Percentiles rank a stretch among this genome's conserved stretches.
Conservation (phyloP, 2,888 invertebrate species). For the Ennomos erosarius region DNA sequence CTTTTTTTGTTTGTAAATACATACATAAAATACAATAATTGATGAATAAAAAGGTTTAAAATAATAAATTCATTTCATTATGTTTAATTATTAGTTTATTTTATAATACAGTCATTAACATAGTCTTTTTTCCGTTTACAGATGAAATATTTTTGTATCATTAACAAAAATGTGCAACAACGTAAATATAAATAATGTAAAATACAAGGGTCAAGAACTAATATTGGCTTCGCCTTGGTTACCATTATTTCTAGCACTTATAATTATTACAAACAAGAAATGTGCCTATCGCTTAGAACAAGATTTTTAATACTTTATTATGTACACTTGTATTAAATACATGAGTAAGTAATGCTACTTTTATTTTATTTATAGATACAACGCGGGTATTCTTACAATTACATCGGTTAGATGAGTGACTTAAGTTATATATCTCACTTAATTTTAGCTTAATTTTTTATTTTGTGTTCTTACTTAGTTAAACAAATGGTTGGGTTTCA, state of each 20-base stretch:
- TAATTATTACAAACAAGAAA: constrained; percentile 57
- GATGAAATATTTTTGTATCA: constrained; percentile 59
- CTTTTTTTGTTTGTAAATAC: too few relatives aligned
- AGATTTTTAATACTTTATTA: constrained; percentile 48
- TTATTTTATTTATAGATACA: constrained; percentile 13
- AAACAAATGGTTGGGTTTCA: too few relatives aligned
- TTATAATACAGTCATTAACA: constrained; percentile 65
- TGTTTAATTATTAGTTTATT: constrained; percentile 49
- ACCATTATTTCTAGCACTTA: constrained; percentile 45
- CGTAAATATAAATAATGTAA: constrained; percentile 48
- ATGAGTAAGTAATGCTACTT: constrained; percentile 31
- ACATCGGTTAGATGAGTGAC: constrained; percentile 8
- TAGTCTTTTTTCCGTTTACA: constrained; percentile 64
- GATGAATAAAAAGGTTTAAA: too few relatives aligned
- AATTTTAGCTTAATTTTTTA: too few relatives aligned
- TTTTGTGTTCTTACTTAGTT: too few relatives aligned
- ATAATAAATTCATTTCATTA: background rate
- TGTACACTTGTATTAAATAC: constrained; percentile 68
- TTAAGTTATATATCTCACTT: constrained; percentile 1
- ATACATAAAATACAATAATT: too few relatives aligned
- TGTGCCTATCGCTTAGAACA: constrained; percentile 53
- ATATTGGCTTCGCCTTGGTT: constrained; percentile 60
- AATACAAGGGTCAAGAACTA: constrained; percentile 36
- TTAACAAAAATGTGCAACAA: constrained; percentile 70
- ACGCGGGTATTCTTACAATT: constrained; percentile 23